Evolutionary conservation across 2,113 vertebrate genomes (phyloP).

Genomic region (Aspidoscelis tigris): DNA sequence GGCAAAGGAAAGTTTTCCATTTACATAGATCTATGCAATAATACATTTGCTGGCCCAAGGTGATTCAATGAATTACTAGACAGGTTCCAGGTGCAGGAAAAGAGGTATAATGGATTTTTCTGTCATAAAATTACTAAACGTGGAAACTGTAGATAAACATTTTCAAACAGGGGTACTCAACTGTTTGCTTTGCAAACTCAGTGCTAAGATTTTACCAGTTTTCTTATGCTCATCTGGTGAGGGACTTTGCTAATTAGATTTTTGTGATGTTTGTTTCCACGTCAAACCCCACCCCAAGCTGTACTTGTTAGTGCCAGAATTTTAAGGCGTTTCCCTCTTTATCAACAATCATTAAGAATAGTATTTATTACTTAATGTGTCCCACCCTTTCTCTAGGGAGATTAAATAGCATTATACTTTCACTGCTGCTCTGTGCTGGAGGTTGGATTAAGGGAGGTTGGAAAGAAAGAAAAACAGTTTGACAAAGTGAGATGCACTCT

Average conservation of each 20-base stretch:
- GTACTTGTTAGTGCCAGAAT: fast-evolving
- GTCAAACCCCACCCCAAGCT: conserved; percentile 1
- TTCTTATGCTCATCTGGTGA: fast-evolving
- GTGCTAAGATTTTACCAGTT: not conserved
- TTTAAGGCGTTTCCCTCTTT: not conserved
- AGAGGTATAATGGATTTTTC: too few species aligned
- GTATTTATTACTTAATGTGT: not conserved
- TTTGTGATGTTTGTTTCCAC: not conserved
- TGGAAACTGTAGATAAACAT: not conserved
- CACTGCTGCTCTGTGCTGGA: not conserved
- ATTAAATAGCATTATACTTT: not conserved
- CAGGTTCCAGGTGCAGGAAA: too few species aligned
- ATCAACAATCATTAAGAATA: not conserved
- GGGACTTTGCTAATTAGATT: not conserved
- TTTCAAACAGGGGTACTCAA: not conserved
- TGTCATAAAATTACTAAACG: too few species aligned
- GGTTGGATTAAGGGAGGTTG: not conserved
- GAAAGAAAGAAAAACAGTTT: not conserved
- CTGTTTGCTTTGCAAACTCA: not conserved
- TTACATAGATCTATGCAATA: not conserved
- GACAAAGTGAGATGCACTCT: not conserved
- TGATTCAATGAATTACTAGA: too few species aligned
- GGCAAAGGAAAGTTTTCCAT: too few species aligned
- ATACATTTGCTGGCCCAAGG: too few species aligned
- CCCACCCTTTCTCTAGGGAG: not conserved